Percentiles rank a stretch among this genome's conserved stretches.
phyloP scores from a whole-genome alignment of 2,888 invertebrate species.

The Epirrita christyi region DNA sequence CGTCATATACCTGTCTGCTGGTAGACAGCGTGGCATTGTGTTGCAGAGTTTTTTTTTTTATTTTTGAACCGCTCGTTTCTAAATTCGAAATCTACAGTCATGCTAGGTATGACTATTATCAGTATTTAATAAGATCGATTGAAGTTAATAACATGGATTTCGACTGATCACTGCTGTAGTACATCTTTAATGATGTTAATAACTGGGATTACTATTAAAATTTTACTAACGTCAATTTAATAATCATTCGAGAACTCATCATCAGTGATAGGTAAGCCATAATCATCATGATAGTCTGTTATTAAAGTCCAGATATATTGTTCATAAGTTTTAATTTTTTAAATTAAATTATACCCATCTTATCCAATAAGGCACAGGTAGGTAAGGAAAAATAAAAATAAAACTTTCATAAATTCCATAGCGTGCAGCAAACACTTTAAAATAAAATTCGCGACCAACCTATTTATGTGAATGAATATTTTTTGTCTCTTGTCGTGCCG shows the following conservation, averaged over 20 bases:
- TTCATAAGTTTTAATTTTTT: too few relatives aligned
- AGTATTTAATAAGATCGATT: conserved; percentile 16
- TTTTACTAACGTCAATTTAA: conserved; percentile 9
- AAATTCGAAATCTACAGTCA: conserved; percentile 48
- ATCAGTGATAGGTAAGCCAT: neutral
- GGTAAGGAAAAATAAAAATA: too few relatives aligned
- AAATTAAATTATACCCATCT: too few relatives aligned
- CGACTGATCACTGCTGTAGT: conserved; percentile 5
- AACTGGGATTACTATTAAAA: conserved; percentile 13
- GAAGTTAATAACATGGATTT: conserved; percentile 16
- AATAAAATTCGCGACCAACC: conserved; percentile 72
- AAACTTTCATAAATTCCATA: conserved; percentile 17
- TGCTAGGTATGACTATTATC: conserved; percentile 36
- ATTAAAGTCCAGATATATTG: too few relatives aligned
- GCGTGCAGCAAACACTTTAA: conserved; percentile 25
- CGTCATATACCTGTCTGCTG: conserved; percentile 83
- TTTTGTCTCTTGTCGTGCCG: conserved; percentile 62
- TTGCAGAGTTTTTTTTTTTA: conserved; percentile 53
- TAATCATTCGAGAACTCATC: conserved; percentile 5
- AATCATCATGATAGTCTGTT: neutral
- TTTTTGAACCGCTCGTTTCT: conserved; percentile 52
- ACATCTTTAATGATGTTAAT: conserved; percentile 12
- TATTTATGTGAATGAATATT: conserved; percentile 82
- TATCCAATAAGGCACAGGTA: too few relatives aligned
- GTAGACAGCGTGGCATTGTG: conserved; percentile 83